Percentiles rank a stretch among this genome's conserved stretches.
Evolutionary conservation across 30 jellyfish, hydroid and myxozoan species (phyloP).

Genomic region (Turritopsis rubra): DNA sequence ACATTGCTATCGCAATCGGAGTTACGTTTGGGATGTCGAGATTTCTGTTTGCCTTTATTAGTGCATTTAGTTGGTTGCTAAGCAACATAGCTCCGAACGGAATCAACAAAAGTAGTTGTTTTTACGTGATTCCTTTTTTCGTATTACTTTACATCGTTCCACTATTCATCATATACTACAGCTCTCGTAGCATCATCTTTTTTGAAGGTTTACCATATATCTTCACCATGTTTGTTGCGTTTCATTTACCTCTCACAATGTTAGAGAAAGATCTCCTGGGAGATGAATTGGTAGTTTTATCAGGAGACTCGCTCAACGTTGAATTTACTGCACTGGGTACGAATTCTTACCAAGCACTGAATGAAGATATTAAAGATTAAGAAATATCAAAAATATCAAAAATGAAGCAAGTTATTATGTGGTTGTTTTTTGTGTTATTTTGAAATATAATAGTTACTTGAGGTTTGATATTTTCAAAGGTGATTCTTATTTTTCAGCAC

Average conservation of each 20-base stretch:
- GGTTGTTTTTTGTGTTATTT: not conserved
- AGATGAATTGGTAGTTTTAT: not conserved
- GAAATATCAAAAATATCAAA: not conserved
- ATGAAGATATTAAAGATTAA: not conserved
- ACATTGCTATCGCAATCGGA: not conserved
- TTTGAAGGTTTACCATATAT: not conserved
- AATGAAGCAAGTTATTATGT: not conserved
- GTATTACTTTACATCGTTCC: not conserved
- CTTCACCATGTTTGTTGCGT: not conserved
- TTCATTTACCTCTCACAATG: not conserved
- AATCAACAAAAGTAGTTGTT: not conserved
- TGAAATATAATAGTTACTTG: too few species aligned
- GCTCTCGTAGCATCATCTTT: not conserved
- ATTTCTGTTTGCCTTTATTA: not conserved
- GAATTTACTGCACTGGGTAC: not conserved
- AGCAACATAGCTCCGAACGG: not conserved
- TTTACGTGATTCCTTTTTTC: not conserved
- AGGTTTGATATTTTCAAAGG: too few species aligned
- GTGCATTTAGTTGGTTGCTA: not conserved
- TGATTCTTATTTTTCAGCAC: too few species aligned
- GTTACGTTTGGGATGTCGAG: not conserved
- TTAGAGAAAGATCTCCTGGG: not conserved
- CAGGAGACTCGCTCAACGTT: not conserved
- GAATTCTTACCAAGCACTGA: not conserved
- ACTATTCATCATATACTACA: not conserved